Conservation (phyloP, 30 jellyfish, hydroid and myxozoan species). For the Sanderia malayensis region DNA sequence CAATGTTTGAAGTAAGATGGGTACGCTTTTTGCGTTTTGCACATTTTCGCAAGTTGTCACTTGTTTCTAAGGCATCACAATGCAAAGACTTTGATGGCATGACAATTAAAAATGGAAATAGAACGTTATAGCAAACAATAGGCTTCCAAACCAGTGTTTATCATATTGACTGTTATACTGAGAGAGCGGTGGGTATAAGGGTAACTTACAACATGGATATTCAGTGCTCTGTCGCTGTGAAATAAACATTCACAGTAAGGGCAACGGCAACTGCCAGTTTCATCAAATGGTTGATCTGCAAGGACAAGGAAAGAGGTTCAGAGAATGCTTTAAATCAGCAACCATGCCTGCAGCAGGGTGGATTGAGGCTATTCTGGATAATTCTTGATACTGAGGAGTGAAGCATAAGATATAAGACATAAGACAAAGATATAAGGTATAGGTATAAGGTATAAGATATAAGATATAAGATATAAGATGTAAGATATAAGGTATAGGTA, state of each 20-base stretch:
- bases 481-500: no score
- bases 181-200: no score
- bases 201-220: constrained; percentile 42
- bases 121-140: not conserved
- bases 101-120: not conserved
- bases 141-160: not conserved
- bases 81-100: not conserved
- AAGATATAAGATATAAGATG: no score
- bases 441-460: no score
- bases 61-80: not conserved
- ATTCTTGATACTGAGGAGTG: no score
- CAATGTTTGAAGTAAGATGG: no score
- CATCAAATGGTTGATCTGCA: constrained; percentile 8
- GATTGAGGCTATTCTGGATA: no score
- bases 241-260: constrained; percentile 56
- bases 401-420: no score
- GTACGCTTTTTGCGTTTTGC: not conserved
- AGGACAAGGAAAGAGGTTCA: no score
- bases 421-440: no score
- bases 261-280: constrained; percentile 23
- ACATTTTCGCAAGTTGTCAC: not conserved
- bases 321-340: no score
- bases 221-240: constrained; percentile 68
- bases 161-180: not conserved
- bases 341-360: no score